Conservation (phyloP, 2,888 invertebrate genomes). For the Sepiola atlantica region DNA sequence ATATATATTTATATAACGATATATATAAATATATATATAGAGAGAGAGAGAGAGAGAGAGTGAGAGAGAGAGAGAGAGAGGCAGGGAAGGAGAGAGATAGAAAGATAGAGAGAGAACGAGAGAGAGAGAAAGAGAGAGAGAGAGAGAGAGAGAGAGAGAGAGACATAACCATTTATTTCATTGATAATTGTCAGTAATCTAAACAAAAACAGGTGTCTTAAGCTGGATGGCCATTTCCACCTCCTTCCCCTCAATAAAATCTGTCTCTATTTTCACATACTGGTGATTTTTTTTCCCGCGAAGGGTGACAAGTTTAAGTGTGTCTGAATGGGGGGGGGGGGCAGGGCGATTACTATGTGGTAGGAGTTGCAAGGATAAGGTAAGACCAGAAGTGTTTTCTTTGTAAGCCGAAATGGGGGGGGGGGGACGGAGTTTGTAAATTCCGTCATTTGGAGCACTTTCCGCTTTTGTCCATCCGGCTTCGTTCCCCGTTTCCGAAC, state of each 20-base stretch:
- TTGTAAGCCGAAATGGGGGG: background rate
- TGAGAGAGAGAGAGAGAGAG: background rate
- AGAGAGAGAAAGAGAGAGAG: background rate
- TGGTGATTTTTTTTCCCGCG: background rate
- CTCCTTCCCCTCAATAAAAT: background rate
- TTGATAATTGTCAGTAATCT: background rate
- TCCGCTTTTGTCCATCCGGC: background rate
- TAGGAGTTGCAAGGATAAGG: no score
- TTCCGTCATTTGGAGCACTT: background rate
- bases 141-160: background rate
- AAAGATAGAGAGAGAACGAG: background rate
- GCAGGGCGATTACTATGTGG: background rate
- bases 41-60: no score
- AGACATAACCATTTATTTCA: background rate
- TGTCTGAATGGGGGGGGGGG: background rate
- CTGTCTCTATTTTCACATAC: background rate
- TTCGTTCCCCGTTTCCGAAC: no score
- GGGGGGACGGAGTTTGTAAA: background rate
- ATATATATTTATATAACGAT: background rate
- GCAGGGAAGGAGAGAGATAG: background rate
- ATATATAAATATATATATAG: no score
- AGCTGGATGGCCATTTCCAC: background rate
- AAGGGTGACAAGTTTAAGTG: background rate
- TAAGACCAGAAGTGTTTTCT: no score
- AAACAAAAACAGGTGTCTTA: constrained; percentile 2